phyloP scores from a whole-genome alignment of 1,140 invertebrate species.

The Sycophila sp. region DNA sequence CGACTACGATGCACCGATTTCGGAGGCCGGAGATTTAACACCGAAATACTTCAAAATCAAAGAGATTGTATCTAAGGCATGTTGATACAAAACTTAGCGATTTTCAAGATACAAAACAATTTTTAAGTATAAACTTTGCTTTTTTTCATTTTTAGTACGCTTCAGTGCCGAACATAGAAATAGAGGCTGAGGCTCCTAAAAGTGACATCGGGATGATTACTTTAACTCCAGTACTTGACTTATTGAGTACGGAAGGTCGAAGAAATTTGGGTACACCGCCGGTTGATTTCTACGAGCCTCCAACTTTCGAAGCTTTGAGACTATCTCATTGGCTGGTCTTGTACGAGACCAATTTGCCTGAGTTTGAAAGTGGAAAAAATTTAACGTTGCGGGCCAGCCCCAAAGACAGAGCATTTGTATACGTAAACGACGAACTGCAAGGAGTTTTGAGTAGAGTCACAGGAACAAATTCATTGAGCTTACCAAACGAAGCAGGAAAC shows the following conservation, averaged over 20 bases:
- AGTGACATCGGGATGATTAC: slow-evolving; percentile 68
- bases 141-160: slow-evolving; percentile 62
- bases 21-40: slow-evolving; percentile 84
- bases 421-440: slow-evolving; percentile 71
- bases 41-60: slow-evolving; percentile 82
- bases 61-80: slow-evolving; percentile 73
- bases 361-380: slow-evolving; percentile 64
- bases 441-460: slow-evolving; percentile 73
- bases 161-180: slow-evolving; percentile 58
- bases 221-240: slow-evolving; percentile 62
- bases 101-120: neutral
- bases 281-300: slow-evolving; percentile 55
- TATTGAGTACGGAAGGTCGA: slow-evolving; percentile 58
- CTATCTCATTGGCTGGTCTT: slow-evolving; percentile 75
- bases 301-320: slow-evolving; percentile 73
- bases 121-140: too few species aligned
- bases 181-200: slow-evolving; percentile 67
- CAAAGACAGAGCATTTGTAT: slow-evolving; percentile 80
- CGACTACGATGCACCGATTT: slow-evolving; percentile 87
- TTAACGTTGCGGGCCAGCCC: slow-evolving; percentile 69
- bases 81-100: neutral
- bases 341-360: slow-evolving; percentile 74
- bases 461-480: slow-evolving; percentile 64
- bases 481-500: slow-evolving; percentile 68
- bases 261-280: slow-evolving; percentile 45